phyloP scores from a whole-genome alignment of 2,888 invertebrate genomes.

The Polydrusus tereticollis region DNA sequence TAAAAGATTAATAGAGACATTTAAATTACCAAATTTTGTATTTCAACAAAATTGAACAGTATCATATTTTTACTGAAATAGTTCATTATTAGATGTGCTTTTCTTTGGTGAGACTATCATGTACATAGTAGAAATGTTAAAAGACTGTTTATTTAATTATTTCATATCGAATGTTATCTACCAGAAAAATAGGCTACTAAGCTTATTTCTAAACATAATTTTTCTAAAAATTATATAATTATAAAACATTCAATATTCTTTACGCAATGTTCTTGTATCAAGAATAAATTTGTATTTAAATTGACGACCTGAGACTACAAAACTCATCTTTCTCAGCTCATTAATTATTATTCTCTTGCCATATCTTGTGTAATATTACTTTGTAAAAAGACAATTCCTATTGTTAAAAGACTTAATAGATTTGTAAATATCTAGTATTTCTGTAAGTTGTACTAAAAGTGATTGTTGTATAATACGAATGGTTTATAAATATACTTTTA shows the following conservation, averaged over 20 bases:
- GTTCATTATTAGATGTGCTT: not conserved
- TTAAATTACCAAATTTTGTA: too few relatives aligned
- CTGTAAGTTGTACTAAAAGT: constrained; percentile 40
- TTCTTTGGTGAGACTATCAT: constrained; percentile 8
- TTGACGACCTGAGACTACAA: too few relatives aligned
- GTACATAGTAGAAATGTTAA: not conserved
- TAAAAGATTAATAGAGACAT: too few relatives aligned
- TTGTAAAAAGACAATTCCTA: constrained; percentile 43
- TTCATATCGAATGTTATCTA: constrained; percentile 13
- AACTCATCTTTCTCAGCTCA: too few relatives aligned
- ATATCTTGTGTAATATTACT: constrained; percentile 56
- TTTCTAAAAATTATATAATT: not conserved
- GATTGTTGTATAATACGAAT: constrained; percentile 22
- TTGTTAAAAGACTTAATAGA: constrained; percentile 45
- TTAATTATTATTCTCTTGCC: constrained; percentile 61
- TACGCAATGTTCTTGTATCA: constrained; percentile 63
- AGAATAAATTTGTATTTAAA: too few relatives aligned
- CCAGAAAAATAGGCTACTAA: too few relatives aligned
- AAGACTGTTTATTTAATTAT: constrained; percentile 34
- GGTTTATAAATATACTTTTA: constrained; percentile 23
- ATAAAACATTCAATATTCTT: constrained; percentile 17
- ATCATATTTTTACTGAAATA: not conserved
- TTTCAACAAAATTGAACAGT: not conserved
- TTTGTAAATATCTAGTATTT: constrained; percentile 36
- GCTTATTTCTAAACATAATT: too few relatives aligned